A percentile compares a stretch with the other conserved stretches of the same genome.
Evolutionary conservation across 2,797 vertebrate genomes (phyloP).

Genomic region (Salarias fasciatus): DNA sequence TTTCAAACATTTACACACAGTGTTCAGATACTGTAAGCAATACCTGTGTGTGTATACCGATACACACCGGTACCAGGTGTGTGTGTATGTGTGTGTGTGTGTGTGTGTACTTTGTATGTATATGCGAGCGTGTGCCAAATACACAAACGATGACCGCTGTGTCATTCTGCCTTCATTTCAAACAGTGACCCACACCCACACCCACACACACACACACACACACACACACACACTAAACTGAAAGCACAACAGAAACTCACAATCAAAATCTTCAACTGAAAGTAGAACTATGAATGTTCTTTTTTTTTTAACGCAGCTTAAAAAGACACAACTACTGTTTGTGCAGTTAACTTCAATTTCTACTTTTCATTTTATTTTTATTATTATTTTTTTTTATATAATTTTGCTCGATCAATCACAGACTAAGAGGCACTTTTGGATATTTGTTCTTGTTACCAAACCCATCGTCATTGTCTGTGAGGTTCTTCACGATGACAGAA

Average conservation of each 20-base stretch:
- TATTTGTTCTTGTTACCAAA: slow-evolving; percentile 34
- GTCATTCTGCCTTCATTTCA: slow-evolving; percentile 52
- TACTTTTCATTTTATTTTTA: slow-evolving; percentile 32
- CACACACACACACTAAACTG: slow-evolving; percentile 23
- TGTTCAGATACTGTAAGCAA: slow-evolving; percentile 17
- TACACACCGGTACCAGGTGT: background rate
- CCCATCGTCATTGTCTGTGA: slow-evolving; percentile 32
- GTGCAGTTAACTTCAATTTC: slow-evolving; percentile 64
- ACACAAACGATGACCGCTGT: slow-evolving; percentile 22
- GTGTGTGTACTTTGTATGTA: slow-evolving; percentile 14
- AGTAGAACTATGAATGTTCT: slow-evolving; percentile 69
- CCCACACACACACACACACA: slow-evolving; percentile 13
- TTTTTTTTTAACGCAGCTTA: slow-evolving; percentile 61
- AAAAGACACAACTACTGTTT: slow-evolving; percentile 47
- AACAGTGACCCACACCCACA: slow-evolving; percentile 13
- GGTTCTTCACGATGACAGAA: slow-evolving; percentile 18
- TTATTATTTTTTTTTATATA: slow-evolving; percentile 33
- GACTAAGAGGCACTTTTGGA: slow-evolving; percentile 69
- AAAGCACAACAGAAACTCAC: slow-evolving; percentile 73
- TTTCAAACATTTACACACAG: slow-evolving; percentile 23
- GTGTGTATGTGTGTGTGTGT: slow-evolving; percentile 13
- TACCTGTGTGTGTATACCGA: background rate
- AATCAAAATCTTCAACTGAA: slow-evolving; percentile 53
- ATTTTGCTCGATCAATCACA: slow-evolving; percentile 46
- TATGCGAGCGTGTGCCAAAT: slow-evolving; percentile 15